phyloP scores from a whole-genome alignment of 2,797 vertebrate genomes.

The Chromis chromis region DNA sequence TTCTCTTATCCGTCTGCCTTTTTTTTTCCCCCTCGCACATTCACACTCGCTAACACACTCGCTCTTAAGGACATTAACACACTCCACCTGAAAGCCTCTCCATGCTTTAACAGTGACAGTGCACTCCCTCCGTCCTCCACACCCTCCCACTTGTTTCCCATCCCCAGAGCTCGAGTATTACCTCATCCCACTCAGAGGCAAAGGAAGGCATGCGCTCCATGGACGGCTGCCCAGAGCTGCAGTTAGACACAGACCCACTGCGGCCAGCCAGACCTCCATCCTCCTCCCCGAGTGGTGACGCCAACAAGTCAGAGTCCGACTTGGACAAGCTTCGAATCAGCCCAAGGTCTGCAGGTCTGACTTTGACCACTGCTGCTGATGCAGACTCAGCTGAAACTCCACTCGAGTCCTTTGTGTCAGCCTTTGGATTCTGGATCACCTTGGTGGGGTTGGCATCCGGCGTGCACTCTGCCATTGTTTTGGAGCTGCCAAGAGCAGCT shows the following conservation, averaged over 20 bases:
- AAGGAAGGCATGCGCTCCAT: constrained; percentile 95
- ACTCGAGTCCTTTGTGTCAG: constrained; percentile 51
- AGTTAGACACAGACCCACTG: constrained; percentile 93
- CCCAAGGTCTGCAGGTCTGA: constrained; percentile 89
- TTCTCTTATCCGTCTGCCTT: constrained; percentile 47
- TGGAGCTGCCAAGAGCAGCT: constrained; percentile 39
- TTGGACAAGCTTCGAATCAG: constrained; percentile 94
- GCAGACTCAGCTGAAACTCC: constrained; percentile 52
- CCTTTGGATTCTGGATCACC: constrained; percentile 55
- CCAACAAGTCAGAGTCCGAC: constrained; percentile 96
- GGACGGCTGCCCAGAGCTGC: constrained; percentile 89
- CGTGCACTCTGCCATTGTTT: constrained; percentile 77
- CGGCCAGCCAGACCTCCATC: constrained; percentile 90
- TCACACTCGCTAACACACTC: constrained; percentile 37
- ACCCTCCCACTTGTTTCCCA: constrained; percentile 58
- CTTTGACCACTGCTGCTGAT: constrained; percentile 68
- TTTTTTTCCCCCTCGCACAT: constrained; percentile 11
- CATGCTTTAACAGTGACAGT: constrained; percentile 25
- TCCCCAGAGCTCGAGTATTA: constrained; percentile 75
- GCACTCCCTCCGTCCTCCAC: constrained; percentile 52
- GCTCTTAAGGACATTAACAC: constrained; percentile 43
- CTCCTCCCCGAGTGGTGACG: constrained; percentile 90
- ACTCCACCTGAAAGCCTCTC: constrained; percentile 42
- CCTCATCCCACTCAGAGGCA: constrained; percentile 98
- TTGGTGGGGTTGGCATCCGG: constrained; percentile 76